Percentiles rank a stretch among this genome's conserved stretches.
These are phyloP conservation scores for Tetragonula clypearis DNA, from an alignment of 1,140 invertebrate species.

Conservation along the genomic window DNA sequence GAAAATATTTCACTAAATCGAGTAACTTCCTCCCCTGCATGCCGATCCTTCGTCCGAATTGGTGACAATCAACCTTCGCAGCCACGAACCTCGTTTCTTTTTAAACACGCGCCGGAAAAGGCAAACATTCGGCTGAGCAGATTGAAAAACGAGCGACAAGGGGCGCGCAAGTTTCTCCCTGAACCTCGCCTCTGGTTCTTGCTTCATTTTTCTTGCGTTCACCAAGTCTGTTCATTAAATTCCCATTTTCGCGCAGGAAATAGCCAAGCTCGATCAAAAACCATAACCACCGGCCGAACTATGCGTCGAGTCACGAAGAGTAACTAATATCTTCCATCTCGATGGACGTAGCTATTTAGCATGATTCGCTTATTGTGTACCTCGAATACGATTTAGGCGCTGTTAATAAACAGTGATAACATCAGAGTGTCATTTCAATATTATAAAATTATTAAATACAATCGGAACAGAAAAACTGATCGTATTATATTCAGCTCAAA, in stretches of 20 bases:
- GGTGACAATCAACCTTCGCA: too few species aligned
- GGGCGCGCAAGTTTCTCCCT: neutral
- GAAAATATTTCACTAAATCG: neutral
- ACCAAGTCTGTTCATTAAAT: constrained; percentile 29
- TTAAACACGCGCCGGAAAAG: neutral
- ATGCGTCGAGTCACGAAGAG: neutral
- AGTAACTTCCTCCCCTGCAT: neutral
- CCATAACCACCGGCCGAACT: neutral
- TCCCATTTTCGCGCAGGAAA: constrained; percentile 25
- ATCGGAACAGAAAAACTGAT: too few species aligned
- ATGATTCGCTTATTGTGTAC: neutral
- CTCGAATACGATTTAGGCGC: neutral
- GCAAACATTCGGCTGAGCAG: neutral
- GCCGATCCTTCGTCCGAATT: too few species aligned
- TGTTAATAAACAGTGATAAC: neutral
- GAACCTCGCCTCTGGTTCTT: neutral
- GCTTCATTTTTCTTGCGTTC: constrained; percentile 16
- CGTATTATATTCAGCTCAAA: too few species aligned
- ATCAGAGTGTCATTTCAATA: neutral
- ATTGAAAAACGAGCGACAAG: neutral
- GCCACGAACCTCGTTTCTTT: neutral
- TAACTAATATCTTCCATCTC: constrained; percentile 13
- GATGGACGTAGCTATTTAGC: neutral
- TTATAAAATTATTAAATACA: neutral
- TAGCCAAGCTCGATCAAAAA: constrained; percentile 9